A percentile compares a stretch with the other conserved stretches of the same genome.
These are phyloP conservation scores for Ctenoplectra terminalis DNA, from an alignment of 1,140 invertebrate species.

Conservation along the genomic window DNA sequence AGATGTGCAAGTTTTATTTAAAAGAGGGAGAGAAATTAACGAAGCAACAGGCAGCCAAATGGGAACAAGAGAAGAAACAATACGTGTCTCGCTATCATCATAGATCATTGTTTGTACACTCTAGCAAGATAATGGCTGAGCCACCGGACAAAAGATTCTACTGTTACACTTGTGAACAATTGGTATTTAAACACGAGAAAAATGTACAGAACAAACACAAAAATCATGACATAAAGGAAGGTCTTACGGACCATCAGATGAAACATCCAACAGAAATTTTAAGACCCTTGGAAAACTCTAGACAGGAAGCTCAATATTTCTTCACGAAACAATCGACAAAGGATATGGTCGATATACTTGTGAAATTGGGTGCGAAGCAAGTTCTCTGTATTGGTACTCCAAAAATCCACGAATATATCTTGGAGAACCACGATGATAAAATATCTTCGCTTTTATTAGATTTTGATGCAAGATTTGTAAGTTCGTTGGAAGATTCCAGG, in stretches of 20 bases:
- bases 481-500: constrained; percentile 55
- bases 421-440: constrained; percentile 77
- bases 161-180: constrained; percentile 86
- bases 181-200: constrained; percentile 82
- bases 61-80: constrained; percentile 82
- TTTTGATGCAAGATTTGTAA: constrained; percentile 88
- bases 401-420: constrained; percentile 88
- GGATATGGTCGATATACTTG: constrained; percentile 84
- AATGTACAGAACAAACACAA: constrained; percentile 82
- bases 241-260: constrained; percentile 82
- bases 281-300: constrained; percentile 85
- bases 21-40: constrained; percentile 83
- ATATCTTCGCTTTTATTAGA: constrained; percentile 89
- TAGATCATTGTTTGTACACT: constrained; percentile 82
- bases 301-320: constrained; percentile 90
- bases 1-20: constrained; percentile 88
- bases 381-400: constrained; percentile 92
- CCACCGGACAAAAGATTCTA: constrained; percentile 80
- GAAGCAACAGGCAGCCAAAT: constrained; percentile 81
- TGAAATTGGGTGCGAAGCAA: constrained; percentile 83
- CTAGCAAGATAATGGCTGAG: constrained; percentile 76
- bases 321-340: constrained; percentile 85
- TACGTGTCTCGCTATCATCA: constrained; percentile 81
- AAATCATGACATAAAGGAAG: constrained; percentile 80
- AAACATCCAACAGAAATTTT: constrained; percentile 85